Percentiles rank a stretch among this genome's conserved stretches.
These are phyloP conservation scores for Chiloscyllium punctatum DNA, from an alignment of 2,797 vertebrate species.

Conservation along the genomic window DNA sequence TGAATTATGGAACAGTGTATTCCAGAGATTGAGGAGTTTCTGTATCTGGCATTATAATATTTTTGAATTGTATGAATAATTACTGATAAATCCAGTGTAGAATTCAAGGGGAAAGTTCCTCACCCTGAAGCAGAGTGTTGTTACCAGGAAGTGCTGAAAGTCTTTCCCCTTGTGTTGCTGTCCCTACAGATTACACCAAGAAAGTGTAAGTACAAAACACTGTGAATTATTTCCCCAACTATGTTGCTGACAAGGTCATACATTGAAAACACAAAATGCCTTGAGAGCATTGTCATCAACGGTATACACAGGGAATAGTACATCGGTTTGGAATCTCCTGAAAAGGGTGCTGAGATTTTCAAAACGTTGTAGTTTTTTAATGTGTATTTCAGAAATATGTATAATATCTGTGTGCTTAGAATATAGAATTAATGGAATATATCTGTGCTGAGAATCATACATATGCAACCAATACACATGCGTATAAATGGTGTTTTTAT, in stretches of 20 bases:
- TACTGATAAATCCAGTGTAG: background rate
- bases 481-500: background rate
- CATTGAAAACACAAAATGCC: background rate
- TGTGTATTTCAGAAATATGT: background rate
- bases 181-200: background rate
- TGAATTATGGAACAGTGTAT: background rate
- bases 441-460: background rate
- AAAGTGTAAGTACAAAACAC: background rate
- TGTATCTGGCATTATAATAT: background rate
- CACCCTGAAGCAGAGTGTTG: background rate
- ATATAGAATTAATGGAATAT: background rate
- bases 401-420: background rate
- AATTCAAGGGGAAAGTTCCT: background rate
- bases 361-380: background rate
- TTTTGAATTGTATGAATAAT: background rate
- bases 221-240: background rate
- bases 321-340: background rate
- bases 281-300: background rate
- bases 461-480: too few species aligned
- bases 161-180: background rate
- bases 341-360: background rate
- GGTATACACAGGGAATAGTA: background rate
- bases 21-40: background rate
- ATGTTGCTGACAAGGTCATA: background rate
- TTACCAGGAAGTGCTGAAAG: background rate